Evolutionary conservation across 2,888 invertebrate genomes (phyloP).

Genomic region (Drosophila suboccidentalis): DNA sequence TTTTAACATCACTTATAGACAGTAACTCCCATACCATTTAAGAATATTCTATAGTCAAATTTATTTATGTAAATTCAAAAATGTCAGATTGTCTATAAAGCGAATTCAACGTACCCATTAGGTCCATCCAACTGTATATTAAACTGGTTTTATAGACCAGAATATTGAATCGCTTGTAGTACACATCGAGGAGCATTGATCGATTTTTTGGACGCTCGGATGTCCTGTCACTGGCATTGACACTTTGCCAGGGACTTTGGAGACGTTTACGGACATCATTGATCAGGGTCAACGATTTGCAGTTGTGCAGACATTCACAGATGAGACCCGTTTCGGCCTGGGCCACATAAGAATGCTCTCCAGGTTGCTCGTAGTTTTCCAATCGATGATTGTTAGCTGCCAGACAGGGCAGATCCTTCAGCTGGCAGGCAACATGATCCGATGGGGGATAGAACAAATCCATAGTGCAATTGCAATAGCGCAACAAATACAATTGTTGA

Average conservation of each 20-base stretch:
- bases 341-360: conserved; percentile 69
- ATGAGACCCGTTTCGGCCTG: conserved; percentile 65
- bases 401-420: conserved; percentile 78
- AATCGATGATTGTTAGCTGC: conserved; percentile 68
- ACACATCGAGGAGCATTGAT: conserved; percentile 83
- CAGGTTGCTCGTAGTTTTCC: conserved; percentile 62
- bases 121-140: conserved; percentile 85
- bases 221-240: background rate
- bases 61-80: background rate
- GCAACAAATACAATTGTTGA: conserved; percentile 74
- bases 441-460: conserved; percentile 82
- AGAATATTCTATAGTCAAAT: too few relatives aligned
- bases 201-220: conserved; percentile 11
- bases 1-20: too few relatives aligned
- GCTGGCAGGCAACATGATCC: conserved; percentile 61
- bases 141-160: conserved; percentile 85
- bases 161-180: conserved; percentile 81
- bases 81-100: background rate
- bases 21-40: too few relatives aligned
- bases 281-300: conserved; percentile 75
- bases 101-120: conserved; percentile 83
- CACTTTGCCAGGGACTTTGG: conserved; percentile 25
- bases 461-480: conserved; percentile 81
- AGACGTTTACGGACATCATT: conserved; percentile 62
- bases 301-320: conserved; percentile 82